Evolutionary conservation across 2,888 invertebrate genomes (phyloP).

Genomic region (Sarcophaga subvicina): DNA sequence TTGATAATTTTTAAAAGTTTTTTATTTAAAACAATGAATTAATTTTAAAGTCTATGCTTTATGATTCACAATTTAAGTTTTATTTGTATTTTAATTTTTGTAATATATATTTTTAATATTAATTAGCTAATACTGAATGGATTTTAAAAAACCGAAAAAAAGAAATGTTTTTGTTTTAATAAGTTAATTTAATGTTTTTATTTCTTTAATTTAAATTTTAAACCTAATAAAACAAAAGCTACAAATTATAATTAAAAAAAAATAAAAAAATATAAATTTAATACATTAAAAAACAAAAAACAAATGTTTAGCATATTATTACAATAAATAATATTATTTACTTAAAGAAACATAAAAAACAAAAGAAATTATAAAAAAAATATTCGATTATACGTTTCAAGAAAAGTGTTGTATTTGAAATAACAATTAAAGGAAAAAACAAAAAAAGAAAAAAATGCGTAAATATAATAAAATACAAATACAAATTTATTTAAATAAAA

Average conservation of each 20-base stretch:
- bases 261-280: constrained; percentile 33
- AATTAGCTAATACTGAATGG: constrained; percentile 37
- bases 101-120: constrained; percentile 8
- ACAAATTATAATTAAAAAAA: constrained; percentile 50
- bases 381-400: constrained; percentile 68
- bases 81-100: background rate
- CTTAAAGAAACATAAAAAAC: constrained; percentile 52
- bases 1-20: background rate
- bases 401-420: constrained; percentile 73
- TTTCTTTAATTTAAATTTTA: constrained; percentile 35
- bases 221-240: constrained; percentile 35
- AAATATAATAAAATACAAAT: constrained; percentile 54
- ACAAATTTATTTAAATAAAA: constrained; percentile 64
- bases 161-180: background rate
- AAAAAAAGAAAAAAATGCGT: constrained; percentile 52
- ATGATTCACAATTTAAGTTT: no score
- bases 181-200: background rate
- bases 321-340: constrained; percentile 68
- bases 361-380: constrained; percentile 68
- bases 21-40: background rate
- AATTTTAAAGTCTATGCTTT: background rate
- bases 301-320: constrained; percentile 68
- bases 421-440: constrained; percentile 67
- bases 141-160: background rate
- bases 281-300: constrained; percentile 45